Evolutionary conservation across 2,113 vertebrate genomes (phyloP).

Genomic region (Pterocles burchelli): DNA sequence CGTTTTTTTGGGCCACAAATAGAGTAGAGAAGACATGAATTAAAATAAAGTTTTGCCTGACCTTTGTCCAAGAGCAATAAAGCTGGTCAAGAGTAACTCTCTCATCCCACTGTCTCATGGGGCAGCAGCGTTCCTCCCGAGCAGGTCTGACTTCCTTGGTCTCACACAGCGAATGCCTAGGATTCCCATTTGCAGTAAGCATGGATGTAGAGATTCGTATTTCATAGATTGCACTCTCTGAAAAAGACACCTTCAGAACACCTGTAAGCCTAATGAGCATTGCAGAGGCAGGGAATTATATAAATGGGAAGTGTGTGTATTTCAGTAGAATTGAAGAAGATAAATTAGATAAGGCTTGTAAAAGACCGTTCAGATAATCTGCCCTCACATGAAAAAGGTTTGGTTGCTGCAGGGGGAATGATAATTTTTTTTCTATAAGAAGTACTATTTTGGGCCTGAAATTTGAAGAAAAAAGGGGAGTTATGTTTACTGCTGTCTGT

Average conservation of each 20-base stretch:
- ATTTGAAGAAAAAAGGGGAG: background rate
- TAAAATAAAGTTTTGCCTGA: background rate
- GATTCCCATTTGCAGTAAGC: background rate
- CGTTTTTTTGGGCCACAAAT: background rate
- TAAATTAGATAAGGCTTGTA: background rate
- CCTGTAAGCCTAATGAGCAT: background rate
- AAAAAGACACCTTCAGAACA: background rate
- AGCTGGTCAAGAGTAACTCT: background rate
- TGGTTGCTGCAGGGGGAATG: background rate
- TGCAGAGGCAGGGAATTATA: background rate
- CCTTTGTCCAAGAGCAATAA: slow-evolving; percentile 9
- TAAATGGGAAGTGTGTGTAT: background rate
- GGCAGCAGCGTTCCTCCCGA: fast-evolving
- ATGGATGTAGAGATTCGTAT: background rate
- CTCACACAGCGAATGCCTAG: background rate
- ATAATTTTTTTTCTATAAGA: background rate
- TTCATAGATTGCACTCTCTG: background rate
- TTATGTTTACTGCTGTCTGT: background rate
- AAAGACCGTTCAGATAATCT: background rate
- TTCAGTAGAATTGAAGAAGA: background rate
- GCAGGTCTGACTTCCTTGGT: background rate
- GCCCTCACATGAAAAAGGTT: background rate
- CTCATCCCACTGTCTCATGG: background rate
- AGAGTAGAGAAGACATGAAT: background rate
- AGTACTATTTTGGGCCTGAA: background rate